A percentile compares a stretch with the other conserved stretches of the same genome.
phyloP scores from a whole-genome alignment of 2,797 vertebrate genomes.

The Halcyon badia region DNA sequence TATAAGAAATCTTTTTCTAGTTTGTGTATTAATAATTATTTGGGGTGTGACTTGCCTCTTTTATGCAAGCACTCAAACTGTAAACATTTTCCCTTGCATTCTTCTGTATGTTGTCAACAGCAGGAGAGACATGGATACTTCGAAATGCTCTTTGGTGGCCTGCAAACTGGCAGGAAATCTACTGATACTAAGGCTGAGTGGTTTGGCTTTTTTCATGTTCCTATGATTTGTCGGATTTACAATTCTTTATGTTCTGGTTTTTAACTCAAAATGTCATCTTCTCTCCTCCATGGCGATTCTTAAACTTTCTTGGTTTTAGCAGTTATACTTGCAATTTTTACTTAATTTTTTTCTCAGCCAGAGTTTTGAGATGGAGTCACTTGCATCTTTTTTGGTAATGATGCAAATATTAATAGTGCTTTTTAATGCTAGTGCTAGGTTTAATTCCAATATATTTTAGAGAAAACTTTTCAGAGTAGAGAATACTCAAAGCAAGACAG shows the following conservation, averaged over 20 bases:
- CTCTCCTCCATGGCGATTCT: not conserved
- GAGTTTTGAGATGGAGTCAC: not conserved
- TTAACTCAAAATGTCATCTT: not conserved
- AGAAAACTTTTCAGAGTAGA: not conserved
- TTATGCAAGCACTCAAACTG: not conserved
- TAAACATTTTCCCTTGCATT: not conserved
- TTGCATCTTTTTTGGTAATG: not conserved
- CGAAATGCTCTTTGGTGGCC: not conserved
- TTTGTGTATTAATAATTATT: not conserved
- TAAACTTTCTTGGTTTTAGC: not conserved
- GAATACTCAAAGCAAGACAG: not conserved
- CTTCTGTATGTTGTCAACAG: not conserved
- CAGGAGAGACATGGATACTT: not conserved
- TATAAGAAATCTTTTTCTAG: not conserved
- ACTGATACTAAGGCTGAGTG: not conserved
- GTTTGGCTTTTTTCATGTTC: too few species aligned
- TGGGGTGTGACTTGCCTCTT: not conserved
- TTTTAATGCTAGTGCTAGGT: not conserved
- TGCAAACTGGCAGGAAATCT: not conserved
- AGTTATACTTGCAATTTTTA: not conserved
- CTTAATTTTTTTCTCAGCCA: not conserved
- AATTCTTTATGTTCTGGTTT: not conserved
- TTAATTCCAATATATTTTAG: not conserved
- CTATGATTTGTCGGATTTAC: not conserved
- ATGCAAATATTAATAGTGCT: not conserved